Conservation (phyloP, 2,113 vertebrate genomes). For the Pseudorectes ferrugineus region DNA sequence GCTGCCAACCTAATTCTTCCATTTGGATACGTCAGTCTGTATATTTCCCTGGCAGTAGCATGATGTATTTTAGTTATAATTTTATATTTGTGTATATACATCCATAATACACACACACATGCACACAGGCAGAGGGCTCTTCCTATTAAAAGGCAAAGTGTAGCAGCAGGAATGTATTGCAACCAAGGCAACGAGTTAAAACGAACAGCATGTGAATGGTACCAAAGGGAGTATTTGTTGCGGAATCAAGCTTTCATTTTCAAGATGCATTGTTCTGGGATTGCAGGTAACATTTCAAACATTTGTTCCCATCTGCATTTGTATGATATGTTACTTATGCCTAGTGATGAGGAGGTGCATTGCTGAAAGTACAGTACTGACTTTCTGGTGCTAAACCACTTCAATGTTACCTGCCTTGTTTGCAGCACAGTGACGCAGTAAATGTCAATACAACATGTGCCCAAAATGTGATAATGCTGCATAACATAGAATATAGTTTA, state of each 20-base stretch:
- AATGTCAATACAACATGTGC: neutral
- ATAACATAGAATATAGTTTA: neutral
- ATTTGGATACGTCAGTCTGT: neutral
- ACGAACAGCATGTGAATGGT: neutral
- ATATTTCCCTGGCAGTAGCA: neutral
- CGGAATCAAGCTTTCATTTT: neutral
- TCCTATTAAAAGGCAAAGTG: neutral
- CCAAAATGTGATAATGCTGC: neutral
- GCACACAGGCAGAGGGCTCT: neutral
- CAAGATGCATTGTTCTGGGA: neutral
- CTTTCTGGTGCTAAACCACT: constrained; percentile 17
- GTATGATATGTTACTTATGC: neutral
- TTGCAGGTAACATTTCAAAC: neutral
- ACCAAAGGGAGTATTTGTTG: neutral
- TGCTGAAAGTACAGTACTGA: neutral
- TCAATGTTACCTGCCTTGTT: neutral
- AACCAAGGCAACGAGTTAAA: neutral
- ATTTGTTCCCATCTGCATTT: neutral
- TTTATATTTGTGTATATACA: neutral
- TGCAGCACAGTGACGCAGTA: neutral
- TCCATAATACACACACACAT: neutral
- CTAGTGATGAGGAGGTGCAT: neutral
- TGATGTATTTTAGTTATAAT: neutral
- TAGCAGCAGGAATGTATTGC: neutral
- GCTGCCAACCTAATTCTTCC: neutral